Evolutionary conservation across 2,113 vertebrate species (phyloP), one percentile per base, ranked within the genome.

Genomic region (Hiodon tergisus): DNA sequence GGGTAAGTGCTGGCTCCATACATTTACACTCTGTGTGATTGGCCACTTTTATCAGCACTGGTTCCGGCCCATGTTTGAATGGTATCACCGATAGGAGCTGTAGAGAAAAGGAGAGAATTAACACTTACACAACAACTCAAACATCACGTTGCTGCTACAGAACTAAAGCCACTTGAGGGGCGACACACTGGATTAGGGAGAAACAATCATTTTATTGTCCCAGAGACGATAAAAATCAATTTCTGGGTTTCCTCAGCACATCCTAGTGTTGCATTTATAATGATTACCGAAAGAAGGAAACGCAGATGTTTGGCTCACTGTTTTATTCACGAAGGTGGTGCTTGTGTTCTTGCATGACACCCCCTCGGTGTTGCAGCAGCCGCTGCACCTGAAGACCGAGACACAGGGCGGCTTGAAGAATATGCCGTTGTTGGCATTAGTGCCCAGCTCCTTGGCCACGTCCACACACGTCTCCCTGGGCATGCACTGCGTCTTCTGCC

Each of bases 401-500:
- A 99, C 96, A 1, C 97, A 99, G 14, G 96, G 95, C 0, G 97
- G 97, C 81, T 98, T 98, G 89, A 97, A 99, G 87, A 98, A 98
- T 47, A 92, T 93, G 58, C 93, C 91, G 10, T 94, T 94, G 68
- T 89, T 90, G 0, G 31, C 31, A 31, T 31, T 31, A 31, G 89
- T 93, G 71, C 93, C 94, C 65, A 98, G 83, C 82, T 99, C 97
- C 70, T 95, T 93, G 78, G 94, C 96, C 65, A 98, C 94, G 68
- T 98, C 96, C 4, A 99, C 91, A 0, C 94, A 98, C 0, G 94
- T 94, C 88, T 99, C 96, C 82, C 96, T 88, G 48, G 97, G 97
- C 86, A 92, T 93, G 17, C 96, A 99, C 81, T 97, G 97, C 8
- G 95, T 99, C 78, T 92, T 90, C 85, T 95, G 95, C 97, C 97